Conservation (phyloP, 2,888 invertebrate species). For the Andrena dorsata region DNA sequence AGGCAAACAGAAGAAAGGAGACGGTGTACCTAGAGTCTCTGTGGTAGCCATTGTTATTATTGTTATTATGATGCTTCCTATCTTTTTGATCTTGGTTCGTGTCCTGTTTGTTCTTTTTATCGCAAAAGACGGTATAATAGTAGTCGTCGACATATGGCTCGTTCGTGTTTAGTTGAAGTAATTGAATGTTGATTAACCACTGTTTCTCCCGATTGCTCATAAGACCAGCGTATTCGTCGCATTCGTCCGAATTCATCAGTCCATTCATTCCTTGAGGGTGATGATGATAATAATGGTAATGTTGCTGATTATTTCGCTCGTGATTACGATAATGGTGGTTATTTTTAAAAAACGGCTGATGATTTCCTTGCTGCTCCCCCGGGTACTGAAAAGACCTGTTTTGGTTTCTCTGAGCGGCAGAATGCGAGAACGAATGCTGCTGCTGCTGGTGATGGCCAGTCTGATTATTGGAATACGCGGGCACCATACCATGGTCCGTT, state of each 20-base stretch:
- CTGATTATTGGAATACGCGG: conserved; percentile 75
- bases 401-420: conserved; percentile 80
- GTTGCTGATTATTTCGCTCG: conserved; percentile 79
- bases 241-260: conserved; percentile 82
- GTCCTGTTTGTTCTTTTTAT: conserved; percentile 79
- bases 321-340: conserved; percentile 80
- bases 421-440: conserved; percentile 81
- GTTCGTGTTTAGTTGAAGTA: conserved; percentile 96
- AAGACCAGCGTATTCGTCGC: conserved; percentile 94
- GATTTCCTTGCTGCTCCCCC: conserved; percentile 79
- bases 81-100: conserved; percentile 75
- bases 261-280: conserved; percentile 77
- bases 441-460: conserved; percentile 79
- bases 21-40: conserved; percentile 80
- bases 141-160: conserved; percentile 99
- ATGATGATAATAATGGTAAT: conserved; percentile 75
- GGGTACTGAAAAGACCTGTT: conserved; percentile 78
- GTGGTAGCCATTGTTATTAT: conserved; percentile 82
- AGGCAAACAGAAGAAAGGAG: neutral
- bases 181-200: conserved; percentile 98
- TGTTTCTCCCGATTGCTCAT: conserved; percentile 98
- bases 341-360: conserved; percentile 82
- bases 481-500: conserved; percentile 81
- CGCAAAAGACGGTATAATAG: conserved; percentile 92
- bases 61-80: conserved; percentile 79